Evolutionary conservation across 2,888 invertebrate species (phyloP).

Genomic region (Cheilosia vernalis): DNA sequence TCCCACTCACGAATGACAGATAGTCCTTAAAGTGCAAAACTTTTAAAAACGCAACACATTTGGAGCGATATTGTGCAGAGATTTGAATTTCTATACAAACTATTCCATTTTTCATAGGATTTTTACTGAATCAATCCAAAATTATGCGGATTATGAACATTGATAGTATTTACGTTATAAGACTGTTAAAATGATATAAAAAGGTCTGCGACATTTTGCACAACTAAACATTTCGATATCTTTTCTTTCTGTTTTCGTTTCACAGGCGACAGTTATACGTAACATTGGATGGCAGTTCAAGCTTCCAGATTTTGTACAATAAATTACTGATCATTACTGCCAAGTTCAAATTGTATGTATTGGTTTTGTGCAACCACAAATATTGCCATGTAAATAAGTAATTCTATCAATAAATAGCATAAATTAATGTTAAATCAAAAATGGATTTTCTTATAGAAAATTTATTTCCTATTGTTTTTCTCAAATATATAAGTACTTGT

Average conservation of each 20-base stretch:
- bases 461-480: background rate
- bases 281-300: conserved; percentile 62
- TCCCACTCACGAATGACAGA: too few species aligned
- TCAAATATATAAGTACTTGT: conserved; percentile 5
- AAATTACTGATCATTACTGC: conserved; percentile 57
- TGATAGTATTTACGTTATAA: background rate
- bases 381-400: conserved; percentile 45
- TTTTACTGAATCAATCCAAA: background rate
- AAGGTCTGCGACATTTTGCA: conserved; percentile 20
- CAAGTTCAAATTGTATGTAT: conserved; percentile 67
- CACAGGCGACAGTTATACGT: conserved; percentile 69
- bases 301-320: conserved; percentile 62
- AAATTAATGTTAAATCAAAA: conserved; percentile 18
- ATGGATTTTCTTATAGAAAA: background rate
- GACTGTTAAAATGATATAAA: conserved; percentile 13
- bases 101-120: background rate
- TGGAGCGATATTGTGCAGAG: too few species aligned
- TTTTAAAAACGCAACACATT: too few species aligned
- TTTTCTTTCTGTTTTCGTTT: conserved; percentile 62
- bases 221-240: conserved; percentile 51
- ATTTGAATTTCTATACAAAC: too few species aligned
- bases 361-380: conserved; percentile 42
- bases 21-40: too few species aligned
- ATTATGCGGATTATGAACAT: background rate
- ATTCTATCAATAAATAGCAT: conserved; percentile 40